Conservation (phyloP, 2,797 vertebrate species). For the Myoxocephalus aenaeus region DNA sequence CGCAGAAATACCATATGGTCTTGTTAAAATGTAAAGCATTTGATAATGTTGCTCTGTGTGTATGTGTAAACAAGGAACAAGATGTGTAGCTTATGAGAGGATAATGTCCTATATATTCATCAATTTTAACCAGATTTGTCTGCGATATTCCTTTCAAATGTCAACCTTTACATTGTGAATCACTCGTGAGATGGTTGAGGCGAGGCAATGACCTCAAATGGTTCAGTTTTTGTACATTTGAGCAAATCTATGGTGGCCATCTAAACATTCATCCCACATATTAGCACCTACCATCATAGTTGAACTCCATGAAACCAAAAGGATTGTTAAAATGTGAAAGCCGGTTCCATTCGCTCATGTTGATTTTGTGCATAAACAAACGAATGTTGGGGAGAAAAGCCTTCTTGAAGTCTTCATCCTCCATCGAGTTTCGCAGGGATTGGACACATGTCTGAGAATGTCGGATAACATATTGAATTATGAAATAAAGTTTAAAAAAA, state of each 20-base stretch:
- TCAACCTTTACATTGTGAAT: too few relatives aligned
- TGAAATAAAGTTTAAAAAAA: background rate
- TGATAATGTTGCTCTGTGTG: too few relatives aligned
- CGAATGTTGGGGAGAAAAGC: slow-evolving; percentile 86
- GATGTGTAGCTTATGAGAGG: too few relatives aligned
- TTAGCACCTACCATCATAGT: slow-evolving; percentile 77
- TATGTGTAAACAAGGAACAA: too few relatives aligned
- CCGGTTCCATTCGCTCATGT: slow-evolving; percentile 86
- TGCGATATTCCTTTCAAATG: too few relatives aligned
- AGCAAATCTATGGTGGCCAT: background rate
- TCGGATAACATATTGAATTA: background rate
- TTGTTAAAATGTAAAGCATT: too few relatives aligned
- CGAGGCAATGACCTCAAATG: too few relatives aligned
- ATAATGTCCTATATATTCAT: too few relatives aligned
- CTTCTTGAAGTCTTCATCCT: slow-evolving; percentile 79
- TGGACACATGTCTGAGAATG: slow-evolving; percentile 82
- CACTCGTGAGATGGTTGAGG: too few relatives aligned
- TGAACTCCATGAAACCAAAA: slow-evolving; percentile 90
- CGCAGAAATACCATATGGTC: too few relatives aligned
- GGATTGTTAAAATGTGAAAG: slow-evolving; percentile 90
- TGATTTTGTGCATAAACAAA: slow-evolving; percentile 87
- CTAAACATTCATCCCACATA: background rate
- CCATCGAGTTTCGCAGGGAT: slow-evolving; percentile 78
- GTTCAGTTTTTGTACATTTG: too few relatives aligned
- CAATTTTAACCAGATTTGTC: too few relatives aligned